These are phyloP conservation scores for Clepsis dumicolana DNA, from an alignment of 2,888 invertebrate species.

Conservation along the genomic window DNA sequence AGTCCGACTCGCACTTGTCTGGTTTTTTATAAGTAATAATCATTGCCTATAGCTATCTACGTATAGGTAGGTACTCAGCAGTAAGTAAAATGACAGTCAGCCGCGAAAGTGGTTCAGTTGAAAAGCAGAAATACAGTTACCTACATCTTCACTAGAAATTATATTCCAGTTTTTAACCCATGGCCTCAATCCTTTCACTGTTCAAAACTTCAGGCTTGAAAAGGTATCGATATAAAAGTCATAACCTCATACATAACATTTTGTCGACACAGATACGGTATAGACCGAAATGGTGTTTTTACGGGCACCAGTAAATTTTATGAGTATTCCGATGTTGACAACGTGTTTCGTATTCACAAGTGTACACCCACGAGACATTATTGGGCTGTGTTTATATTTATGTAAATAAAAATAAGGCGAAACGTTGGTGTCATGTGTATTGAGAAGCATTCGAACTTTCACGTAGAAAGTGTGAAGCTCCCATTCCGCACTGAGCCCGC, in stretches of 20 bases:
- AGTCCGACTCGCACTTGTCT: too few species aligned
- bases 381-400: background rate
- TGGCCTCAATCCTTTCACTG: background rate
- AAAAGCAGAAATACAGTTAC: too few species aligned
- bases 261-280: conserved; percentile 3
- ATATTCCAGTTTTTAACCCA: too few species aligned
- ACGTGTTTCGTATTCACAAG: conserved; percentile 12
- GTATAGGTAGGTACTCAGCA: too few species aligned
- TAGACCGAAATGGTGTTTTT: conserved; percentile 19
- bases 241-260: too few species aligned
- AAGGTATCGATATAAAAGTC: conserved; percentile 5
- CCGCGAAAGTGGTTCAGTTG: background rate
- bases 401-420: background rate
- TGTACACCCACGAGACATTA: background rate
- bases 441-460: background rate
- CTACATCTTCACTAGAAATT: too few species aligned
- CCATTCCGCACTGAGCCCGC: too few species aligned
- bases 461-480: too few species aligned
- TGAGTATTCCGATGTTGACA: background rate
- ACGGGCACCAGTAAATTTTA: conserved; percentile 17
- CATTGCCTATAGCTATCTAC: too few species aligned
- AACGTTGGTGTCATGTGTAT: too few species aligned
- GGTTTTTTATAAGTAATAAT: too few species aligned
- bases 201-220: background rate
- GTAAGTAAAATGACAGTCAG: too few species aligned